phyloP scores from a whole-genome alignment of 2,113 vertebrate genomes.

The Pristiophorus japonicus region DNA sequence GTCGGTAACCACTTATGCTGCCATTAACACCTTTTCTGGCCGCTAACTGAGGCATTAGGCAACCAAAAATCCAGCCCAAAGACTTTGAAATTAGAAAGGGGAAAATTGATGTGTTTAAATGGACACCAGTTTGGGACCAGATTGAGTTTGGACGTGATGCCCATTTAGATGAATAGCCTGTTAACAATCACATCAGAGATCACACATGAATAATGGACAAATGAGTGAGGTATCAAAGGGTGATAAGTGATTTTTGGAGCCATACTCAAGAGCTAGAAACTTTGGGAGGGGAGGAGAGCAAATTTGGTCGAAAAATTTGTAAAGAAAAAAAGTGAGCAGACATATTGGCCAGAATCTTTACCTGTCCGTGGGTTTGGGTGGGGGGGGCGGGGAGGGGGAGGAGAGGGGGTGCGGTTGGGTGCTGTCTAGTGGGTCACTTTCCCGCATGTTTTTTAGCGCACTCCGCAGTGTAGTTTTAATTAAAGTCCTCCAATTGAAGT shows the following conservation, averaged over 20 bases:
- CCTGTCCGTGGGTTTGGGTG: too few species aligned
- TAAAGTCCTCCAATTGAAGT: too few species aligned
- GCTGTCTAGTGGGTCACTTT: too few species aligned
- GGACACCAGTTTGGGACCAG: not conserved
- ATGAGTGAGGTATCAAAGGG: not conserved
- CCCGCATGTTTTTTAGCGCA: too few species aligned
- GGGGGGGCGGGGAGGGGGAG: too few species aligned
- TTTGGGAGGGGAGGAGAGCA: not conserved
- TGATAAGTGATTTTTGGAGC: not conserved
- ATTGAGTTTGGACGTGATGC: not conserved
- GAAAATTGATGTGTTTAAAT: not conserved
- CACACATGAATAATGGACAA: not conserved
- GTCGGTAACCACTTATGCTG: too few species aligned
- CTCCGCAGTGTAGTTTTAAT: too few species aligned
- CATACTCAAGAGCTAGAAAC: not conserved
- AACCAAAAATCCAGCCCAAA: too few species aligned
- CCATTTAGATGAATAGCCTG: not conserved
- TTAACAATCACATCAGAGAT: not conserved
- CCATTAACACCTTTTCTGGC: too few species aligned
- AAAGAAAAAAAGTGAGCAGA: not conserved
- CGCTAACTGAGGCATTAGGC: too few species aligned
- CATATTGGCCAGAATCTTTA: too few species aligned
- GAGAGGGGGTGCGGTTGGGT: too few species aligned
- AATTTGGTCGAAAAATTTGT: not conserved
- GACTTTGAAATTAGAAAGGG: not conserved